These are phyloP conservation scores for Papilio xuthus DNA, from an alignment of 1,140 invertebrate species.

Conservation along the genomic window DNA sequence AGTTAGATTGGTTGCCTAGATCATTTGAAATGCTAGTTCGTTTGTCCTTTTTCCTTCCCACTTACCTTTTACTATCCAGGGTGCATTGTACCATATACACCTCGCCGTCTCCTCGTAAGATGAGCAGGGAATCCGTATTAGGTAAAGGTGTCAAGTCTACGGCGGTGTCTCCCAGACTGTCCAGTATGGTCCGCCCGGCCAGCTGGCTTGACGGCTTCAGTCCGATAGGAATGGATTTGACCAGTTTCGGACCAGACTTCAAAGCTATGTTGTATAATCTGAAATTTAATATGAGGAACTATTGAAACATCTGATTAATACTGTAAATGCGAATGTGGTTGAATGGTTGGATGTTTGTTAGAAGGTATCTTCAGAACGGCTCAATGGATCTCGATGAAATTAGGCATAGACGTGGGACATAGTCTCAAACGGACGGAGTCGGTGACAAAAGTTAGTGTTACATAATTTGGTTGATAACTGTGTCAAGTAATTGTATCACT, in stretches of 20 bases:
- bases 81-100: slow-evolving; percentile 85
- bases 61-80: slow-evolving; percentile 81
- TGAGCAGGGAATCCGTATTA: slow-evolving; percentile 86
- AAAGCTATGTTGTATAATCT: slow-evolving; percentile 80
- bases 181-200: slow-evolving; percentile 81
- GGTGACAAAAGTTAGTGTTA: no score
- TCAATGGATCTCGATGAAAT: no score
- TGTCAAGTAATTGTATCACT: no score
- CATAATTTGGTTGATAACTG: no score
- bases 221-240: slow-evolving; percentile 83
- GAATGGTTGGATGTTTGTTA: no score
- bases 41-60: not conserved
- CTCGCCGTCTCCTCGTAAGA: slow-evolving; percentile 92
- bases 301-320: not conserved
- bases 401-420: no score
- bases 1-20: no score
- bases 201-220: slow-evolving; percentile 78
- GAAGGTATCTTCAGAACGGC: no score
- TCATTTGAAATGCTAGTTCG: not conserved
- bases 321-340: no score
- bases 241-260: slow-evolving; percentile 67
- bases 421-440: no score
- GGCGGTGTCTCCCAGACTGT: slow-evolving; percentile 89
- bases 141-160: slow-evolving; percentile 93
- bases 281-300: slow-evolving; percentile 46